Percentiles rank a stretch among this genome's conserved stretches.
Conservation (phyloP, 1,140 invertebrate species). For the Drosophila pseudoananassae region DNA sequence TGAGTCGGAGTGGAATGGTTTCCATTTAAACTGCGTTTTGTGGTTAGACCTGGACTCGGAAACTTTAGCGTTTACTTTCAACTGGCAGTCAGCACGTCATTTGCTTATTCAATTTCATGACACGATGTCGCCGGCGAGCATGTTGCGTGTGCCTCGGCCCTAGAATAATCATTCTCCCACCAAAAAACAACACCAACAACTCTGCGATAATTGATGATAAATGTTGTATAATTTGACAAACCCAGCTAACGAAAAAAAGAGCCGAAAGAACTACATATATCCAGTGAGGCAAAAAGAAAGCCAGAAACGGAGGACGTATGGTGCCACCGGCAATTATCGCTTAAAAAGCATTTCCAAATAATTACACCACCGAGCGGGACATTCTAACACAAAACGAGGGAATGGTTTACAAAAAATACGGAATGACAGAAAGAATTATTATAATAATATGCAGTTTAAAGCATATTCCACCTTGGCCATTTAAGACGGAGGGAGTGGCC, state of each 20-base stretch:
- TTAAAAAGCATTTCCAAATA: slow-evolving; percentile 81
- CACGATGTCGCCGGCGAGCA: slow-evolving; percentile 62
- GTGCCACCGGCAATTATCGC: slow-evolving; percentile 78
- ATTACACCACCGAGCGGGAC: slow-evolving; percentile 56
- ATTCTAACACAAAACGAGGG: slow-evolving; percentile 34
- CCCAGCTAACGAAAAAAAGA: slow-evolving; percentile 45
- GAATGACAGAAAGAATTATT: slow-evolving; percentile 35
- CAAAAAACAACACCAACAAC: slow-evolving; percentile 45
- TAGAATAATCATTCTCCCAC: slow-evolving; percentile 70
- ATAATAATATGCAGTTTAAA: slow-evolving; percentile 59
- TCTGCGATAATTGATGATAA: slow-evolving; percentile 80
- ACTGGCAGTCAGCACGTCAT: slow-evolving; percentile 81
- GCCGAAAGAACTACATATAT: slow-evolving; percentile 21
- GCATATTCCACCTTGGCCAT: slow-evolving; percentile 40
- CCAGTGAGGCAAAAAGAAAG: slow-evolving; percentile 14
- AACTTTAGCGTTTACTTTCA: slow-evolving; percentile 53
- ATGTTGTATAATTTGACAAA: slow-evolving; percentile 83
- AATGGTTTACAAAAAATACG: not conserved
- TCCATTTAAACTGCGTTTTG: slow-evolving; percentile 77
- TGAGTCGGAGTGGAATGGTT: slow-evolving; percentile 20
- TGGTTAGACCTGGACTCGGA: slow-evolving; percentile 46
- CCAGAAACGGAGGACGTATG: slow-evolving; percentile 8
- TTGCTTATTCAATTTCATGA: slow-evolving; percentile 82
- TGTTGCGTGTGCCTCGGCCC: slow-evolving; percentile 65
- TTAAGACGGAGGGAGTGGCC: slow-evolving; percentile 58